Conservation (phyloP, 2,797 vertebrate genomes). For the Centroberyx gerrardi region DNA sequence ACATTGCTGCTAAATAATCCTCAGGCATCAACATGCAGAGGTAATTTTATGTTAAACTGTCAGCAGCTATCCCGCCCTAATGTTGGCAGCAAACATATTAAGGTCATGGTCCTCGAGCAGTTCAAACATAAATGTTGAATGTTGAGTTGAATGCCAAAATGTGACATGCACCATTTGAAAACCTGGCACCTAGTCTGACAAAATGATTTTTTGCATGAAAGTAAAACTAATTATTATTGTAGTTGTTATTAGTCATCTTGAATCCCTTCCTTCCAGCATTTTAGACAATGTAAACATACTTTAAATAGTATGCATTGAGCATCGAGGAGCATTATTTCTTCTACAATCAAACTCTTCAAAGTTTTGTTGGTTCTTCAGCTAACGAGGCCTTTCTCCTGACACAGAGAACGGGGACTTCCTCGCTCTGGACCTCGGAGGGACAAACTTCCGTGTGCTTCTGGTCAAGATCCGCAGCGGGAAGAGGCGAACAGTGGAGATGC, state of each 20-base stretch:
- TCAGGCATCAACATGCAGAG: background rate
- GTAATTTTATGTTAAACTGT: background rate
- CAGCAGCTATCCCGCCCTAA: too few species aligned
- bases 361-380: background rate
- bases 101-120: background rate
- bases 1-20: background rate
- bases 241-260: background rate
- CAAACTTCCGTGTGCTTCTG: constrained; percentile 97
- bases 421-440: constrained; percentile 97
- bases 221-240: background rate
- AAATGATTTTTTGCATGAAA: too few species aligned
- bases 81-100: background rate
- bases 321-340: background rate
- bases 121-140: background rate
- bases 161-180: background rate
- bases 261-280: too few species aligned
- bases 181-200: too few species aligned
- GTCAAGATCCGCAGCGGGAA: constrained; percentile 99
- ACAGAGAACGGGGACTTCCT: constrained; percentile 97
- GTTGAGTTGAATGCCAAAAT: background rate
- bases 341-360: background rate
- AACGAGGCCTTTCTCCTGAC: constrained; percentile 18
- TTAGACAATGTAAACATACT: too few species aligned
- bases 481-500: constrained; percentile 95
- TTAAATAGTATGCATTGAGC: too few species aligned